Base-by-base conservation (phyloP, 2,888 invertebrate genomes). In the Troglohyphantes excavatus region DNA sequence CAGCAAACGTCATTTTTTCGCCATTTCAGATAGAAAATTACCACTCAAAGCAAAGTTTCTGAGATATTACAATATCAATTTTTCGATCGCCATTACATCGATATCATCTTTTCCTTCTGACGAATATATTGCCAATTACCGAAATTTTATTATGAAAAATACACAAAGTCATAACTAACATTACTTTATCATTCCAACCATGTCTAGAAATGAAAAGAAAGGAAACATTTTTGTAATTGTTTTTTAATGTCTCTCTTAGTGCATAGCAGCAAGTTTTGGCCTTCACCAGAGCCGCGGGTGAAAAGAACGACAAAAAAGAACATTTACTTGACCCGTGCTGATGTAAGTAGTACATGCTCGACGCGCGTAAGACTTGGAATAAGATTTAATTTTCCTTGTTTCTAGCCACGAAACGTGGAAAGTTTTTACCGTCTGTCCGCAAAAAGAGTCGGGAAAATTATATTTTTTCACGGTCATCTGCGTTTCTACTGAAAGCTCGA, bases 221-320 rank as follows among this genome's bases (percentile, higher is more conserved):
- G n/a, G 53, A 53, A n/a, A n/a, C 17, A 53, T 53, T 53, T n/a
- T 5, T 53, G 53, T 53, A 53, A 53, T 53, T n/a, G 53, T 53
- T 17, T 17, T n/a, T 17, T 7, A 53, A 53, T 53, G 53, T 53
- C n/a, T 53, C 17, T n/a, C 53, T 13, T 53, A 53, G 17, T 23
- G 13, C 17, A 19, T 23, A 7, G 13, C 2, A 2, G 17, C 27
- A 0, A 17, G 11, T 9, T 65, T 65, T 23, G 68, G 33, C 68
- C 68, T 68, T 68, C 68, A 68, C 68, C 26, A n/a, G 2, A 29
- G 29, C 68, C 68, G 11, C 68, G n/a, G 33, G 68, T 17, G 5
- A 26, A 23, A 65, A 11, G 26, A 65, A 26, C 65, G 5, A 53
- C 53, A n/a, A 53, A n/a, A 53, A n/a, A 53, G 6, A 53, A 2